Base-by-base conservation (phyloP, 2,113 vertebrate species). In the Istiophorus platypterus region DNA sequence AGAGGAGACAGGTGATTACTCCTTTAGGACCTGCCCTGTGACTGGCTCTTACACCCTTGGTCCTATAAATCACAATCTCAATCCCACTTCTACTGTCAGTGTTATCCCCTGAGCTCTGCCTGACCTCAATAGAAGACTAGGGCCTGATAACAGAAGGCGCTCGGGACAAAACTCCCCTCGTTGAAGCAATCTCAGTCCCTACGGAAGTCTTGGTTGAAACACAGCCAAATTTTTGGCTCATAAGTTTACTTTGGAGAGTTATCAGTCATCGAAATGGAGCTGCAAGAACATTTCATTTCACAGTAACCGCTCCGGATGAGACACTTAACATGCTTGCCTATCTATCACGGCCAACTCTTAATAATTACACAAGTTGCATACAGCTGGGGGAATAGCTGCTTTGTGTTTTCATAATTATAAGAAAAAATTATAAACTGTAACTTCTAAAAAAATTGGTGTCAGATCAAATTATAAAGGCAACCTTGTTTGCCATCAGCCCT, bases 1-100 rank as follows among this genome's bases (percentile, higher is more conserved):
- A 24, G 37, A 84, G 42, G 24, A 75, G 41, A 85, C 72, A 56
- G 65, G 59, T 54, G 69, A 89, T 89, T 62, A 65, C 51, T 80
- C 83, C 76, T 81, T 41, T 7, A 47, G 66, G 85, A 72, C 37
- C 74, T 89, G 77, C 68, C 49, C 67, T 76, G 20, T 74, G 59
- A 80, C 81, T 72, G 0, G 5, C 56, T 85, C 56, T 70, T 37
- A 66, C 68, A 49, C 85, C 67, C 74, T 22, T 65, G 47, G 27
- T 66, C 78, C 65, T 73, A 81, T 88, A 89, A 91, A 89, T 88
- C 78, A 71, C 52, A 78, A 59, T 88, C 78, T 68, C 52, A 78
- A 59, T 65, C 58, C 67, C n/a, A 34, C 75, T 81, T 84, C 79
- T 81, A 83, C 80, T 5, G 24, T 68, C 57, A 45, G 27, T n/a